A percentile compares a stretch with the other conserved stretches of the same genome.
phyloP scores from a whole-genome alignment of 2,888 invertebrate species.

The Meta bourneti region DNA sequence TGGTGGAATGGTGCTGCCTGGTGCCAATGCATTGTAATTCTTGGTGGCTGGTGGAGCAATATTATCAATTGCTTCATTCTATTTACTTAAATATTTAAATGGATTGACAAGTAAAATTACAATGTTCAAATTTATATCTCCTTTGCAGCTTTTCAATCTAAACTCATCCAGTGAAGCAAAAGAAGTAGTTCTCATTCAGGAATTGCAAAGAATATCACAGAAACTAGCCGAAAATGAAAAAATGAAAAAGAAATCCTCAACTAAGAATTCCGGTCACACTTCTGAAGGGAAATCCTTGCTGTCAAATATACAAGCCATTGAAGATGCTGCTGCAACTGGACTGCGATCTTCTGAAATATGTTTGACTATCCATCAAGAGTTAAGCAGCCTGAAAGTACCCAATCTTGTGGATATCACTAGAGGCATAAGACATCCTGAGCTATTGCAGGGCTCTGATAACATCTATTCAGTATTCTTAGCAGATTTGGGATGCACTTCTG shows the following conservation, averaged over 20 bases:
- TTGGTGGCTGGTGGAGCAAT: too few relatives aligned
- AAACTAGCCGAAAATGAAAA: slow-evolving; percentile 56
- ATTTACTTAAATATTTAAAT: neutral
- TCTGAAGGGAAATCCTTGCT: slow-evolving; percentile 20
- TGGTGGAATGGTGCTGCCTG: too few relatives aligned
- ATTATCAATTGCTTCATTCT: neutral
- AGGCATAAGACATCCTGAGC: slow-evolving; percentile 42
- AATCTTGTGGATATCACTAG: slow-evolving; percentile 57
- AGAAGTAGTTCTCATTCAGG: slow-evolving; percentile 60
- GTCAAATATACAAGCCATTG: slow-evolving; percentile 51
- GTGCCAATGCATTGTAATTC: too few relatives aligned
- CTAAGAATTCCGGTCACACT: neutral
- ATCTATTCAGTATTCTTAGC: slow-evolving; percentile 67
- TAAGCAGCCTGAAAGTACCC: slow-evolving; percentile 56
- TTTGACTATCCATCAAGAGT: slow-evolving; percentile 45
- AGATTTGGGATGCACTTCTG: slow-evolving; percentile 60
- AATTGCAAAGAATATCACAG: slow-evolving; percentile 40
- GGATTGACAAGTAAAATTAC: neutral
- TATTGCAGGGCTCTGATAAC: slow-evolving; percentile 60
- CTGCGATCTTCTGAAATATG: slow-evolving; percentile 54
- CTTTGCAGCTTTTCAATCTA: slow-evolving; percentile 65
- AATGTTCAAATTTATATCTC: neutral
- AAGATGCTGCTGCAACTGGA: slow-evolving; percentile 58
- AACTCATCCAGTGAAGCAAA: slow-evolving; percentile 63
- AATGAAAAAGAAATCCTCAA: slow-evolving; percentile 37